Conservation (phyloP, 2,113 vertebrate genomes). For the Zosterops hypoxanthus region DNA sequence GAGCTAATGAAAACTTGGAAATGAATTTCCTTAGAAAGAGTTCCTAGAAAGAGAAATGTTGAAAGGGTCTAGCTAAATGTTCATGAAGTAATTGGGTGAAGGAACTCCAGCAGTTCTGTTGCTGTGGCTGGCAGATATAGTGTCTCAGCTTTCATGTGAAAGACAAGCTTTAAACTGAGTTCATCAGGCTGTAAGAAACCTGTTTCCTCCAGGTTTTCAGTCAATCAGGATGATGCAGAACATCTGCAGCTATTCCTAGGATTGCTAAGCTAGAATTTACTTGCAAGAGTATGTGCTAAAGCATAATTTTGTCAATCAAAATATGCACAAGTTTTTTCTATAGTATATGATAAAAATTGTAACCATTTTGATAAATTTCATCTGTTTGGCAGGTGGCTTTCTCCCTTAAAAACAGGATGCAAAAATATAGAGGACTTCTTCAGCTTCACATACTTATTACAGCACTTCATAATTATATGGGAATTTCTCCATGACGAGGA, state of each 20-base stretch:
- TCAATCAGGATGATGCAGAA: neutral
- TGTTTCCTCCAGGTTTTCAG: neutral
- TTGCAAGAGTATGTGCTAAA: neutral
- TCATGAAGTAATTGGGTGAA: neutral
- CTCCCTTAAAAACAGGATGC: neutral
- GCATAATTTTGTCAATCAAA: neutral
- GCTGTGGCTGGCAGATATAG: neutral
- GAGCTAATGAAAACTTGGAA: neutral
- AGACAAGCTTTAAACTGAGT: neutral
- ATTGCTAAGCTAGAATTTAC: neutral
- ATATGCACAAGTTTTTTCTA: neutral
- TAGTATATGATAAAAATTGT: neutral
- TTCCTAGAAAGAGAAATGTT: neutral
- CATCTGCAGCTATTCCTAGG: neutral
- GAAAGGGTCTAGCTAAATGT: neutral
- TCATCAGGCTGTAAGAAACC: neutral
- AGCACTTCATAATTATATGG: neutral
- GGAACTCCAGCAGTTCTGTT: neutral
- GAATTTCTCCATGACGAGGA: neutral
- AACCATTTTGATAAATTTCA: neutral
- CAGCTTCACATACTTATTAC: neutral
- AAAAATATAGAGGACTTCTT: neutral
- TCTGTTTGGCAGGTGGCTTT: neutral
- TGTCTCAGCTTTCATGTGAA: neutral
- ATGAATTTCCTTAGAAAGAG: neutral